phyloP scores from a whole-genome alignment of 2,113 vertebrate genomes.

The Thryonomys swinderianus region DNA sequence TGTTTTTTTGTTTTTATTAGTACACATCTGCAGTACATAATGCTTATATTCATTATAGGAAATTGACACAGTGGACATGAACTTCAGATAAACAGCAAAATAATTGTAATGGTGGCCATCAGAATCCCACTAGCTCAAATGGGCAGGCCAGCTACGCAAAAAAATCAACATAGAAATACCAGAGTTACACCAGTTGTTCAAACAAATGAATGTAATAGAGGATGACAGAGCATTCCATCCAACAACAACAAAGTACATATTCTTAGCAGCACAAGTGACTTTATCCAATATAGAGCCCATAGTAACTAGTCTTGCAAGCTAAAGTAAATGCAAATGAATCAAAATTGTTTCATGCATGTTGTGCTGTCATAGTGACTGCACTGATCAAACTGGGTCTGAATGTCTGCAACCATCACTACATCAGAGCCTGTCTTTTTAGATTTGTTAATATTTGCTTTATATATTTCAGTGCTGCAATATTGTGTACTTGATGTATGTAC shows the following conservation, averaged over 20 bases:
- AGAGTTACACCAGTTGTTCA: neutral
- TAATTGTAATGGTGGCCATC: neutral
- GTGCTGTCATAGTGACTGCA: neutral
- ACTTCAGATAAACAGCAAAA: neutral
- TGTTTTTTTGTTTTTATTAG: neutral
- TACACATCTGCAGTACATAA: neutral
- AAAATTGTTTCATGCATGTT: neutral
- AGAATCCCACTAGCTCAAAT: neutral
- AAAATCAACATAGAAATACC: neutral
- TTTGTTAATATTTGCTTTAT: neutral
- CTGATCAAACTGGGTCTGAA: neutral
- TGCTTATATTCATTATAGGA: neutral
- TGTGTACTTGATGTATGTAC: neutral
- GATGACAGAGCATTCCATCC: neutral
- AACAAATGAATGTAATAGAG: neutral
- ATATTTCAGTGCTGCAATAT: neutral
- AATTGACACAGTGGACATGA: neutral
- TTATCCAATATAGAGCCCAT: neutral
- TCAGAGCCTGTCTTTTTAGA: neutral
- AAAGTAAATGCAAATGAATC: neutral
- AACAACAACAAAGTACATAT: neutral
- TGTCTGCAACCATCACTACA: neutral
- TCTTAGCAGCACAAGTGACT: neutral
- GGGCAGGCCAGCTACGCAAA: neutral
- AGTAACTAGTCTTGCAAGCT: neutral